Conservation (phyloP, 2,113 vertebrate genomes). For the Centropristis striata region DNA sequence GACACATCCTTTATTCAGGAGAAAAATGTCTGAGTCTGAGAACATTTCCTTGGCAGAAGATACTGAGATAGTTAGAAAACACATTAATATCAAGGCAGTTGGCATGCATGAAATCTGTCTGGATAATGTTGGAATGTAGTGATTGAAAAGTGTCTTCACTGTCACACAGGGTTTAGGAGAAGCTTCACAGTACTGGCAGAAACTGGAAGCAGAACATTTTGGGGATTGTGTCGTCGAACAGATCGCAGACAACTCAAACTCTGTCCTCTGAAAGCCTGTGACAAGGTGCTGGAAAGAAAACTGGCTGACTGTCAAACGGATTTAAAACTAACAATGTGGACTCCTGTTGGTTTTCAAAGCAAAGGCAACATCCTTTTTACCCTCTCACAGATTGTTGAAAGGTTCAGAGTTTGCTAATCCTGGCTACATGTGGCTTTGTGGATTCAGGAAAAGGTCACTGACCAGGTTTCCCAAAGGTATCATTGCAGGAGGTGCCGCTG, state of each 20-base stretch:
- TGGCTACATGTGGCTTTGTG: background rate
- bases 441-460: slow-evolving; percentile 42
- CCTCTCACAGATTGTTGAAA: background rate
- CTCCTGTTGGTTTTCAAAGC: slow-evolving; percentile 18
- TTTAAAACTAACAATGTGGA: slow-evolving; percentile 29
- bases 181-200: slow-evolving; percentile 5
- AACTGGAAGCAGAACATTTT: slow-evolving; percentile 18
- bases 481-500: slow-evolving; percentile 1
- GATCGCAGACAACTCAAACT: slow-evolving; percentile 7
- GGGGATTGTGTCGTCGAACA: slow-evolving; percentile 12
- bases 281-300: slow-evolving; percentile 43
- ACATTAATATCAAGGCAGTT: background rate
- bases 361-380: slow-evolving; percentile 9
- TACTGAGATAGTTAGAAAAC: slow-evolving; percentile 17
- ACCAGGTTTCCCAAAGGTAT: slow-evolving; percentile 9
- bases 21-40: slow-evolving; percentile 2
- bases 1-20: slow-evolving; percentile 18
- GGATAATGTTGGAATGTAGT: background rate
- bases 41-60: slow-evolving; percentile 9
- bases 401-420: slow-evolving; percentile 3
- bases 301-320: slow-evolving; percentile 33
- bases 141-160: slow-evolving; percentile 18
- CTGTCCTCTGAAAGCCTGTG: slow-evolving; percentile 15
- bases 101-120: slow-evolving; percentile 1
- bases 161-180: background rate